phyloP scores from a whole-genome alignment of 2,888 invertebrate species.

The Eretmocerus hayati region DNA sequence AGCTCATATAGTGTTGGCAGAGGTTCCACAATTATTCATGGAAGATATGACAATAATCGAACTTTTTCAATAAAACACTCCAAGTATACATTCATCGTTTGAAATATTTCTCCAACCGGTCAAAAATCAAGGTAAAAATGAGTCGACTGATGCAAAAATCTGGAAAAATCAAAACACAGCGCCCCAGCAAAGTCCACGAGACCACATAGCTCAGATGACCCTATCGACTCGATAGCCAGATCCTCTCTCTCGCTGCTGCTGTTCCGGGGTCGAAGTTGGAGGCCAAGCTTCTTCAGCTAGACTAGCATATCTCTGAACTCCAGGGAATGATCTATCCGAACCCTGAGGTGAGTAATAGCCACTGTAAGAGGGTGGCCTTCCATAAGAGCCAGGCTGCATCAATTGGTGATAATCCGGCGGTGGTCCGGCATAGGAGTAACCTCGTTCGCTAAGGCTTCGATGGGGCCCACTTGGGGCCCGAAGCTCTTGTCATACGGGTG shows the following conservation, averaged over 20 bases:
- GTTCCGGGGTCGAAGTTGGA: constrained; percentile 2
- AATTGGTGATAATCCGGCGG: constrained; percentile 38
- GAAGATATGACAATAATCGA: too few relatives aligned
- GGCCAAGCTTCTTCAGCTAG: constrained; percentile 42
- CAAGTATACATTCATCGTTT: too few relatives aligned
- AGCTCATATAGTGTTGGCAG: too few relatives aligned
- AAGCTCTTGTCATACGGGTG: constrained; percentile 44
- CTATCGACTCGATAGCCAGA: background rate
- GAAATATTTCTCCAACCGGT: too few relatives aligned
- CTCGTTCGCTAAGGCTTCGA: constrained; percentile 43
- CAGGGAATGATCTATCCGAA: constrained; percentile 38
- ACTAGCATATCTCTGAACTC: constrained; percentile 42
- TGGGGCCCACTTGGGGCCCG: too few relatives aligned
- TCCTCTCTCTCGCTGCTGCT: constrained; percentile 29
- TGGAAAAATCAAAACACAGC: too few relatives aligned
- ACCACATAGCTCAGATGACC: background rate
- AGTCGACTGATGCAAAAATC: too few relatives aligned
- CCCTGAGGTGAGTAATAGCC: constrained; percentile 44
- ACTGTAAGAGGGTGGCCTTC: constrained; percentile 26
- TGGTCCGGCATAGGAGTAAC: constrained; percentile 35
- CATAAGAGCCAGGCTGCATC: too few relatives aligned
- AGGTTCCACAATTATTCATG: too few relatives aligned
- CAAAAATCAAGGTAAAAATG: too few relatives aligned
- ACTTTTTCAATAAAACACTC: too few relatives aligned
- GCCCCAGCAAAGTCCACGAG: too few relatives aligned